Evolutionary conservation across 2,888 invertebrate genomes (phyloP).

Genomic region (Euplagia quadripunctaria): DNA sequence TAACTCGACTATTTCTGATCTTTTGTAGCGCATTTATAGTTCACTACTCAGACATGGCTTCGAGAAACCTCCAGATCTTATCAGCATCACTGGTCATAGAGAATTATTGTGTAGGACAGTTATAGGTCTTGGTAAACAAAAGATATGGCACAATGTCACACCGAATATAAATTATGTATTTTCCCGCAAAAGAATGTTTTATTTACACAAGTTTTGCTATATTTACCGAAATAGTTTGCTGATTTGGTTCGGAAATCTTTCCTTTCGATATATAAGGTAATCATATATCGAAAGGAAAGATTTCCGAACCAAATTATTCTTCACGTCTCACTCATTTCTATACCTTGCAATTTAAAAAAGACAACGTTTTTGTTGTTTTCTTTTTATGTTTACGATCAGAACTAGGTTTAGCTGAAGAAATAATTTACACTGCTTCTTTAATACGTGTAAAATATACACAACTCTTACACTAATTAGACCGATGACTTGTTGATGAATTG

Average conservation of each 20-base stretch:
- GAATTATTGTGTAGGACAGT: not conserved
- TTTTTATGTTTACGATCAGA: not conserved
- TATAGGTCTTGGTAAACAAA: slow-evolving; percentile 62
- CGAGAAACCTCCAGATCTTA: not conserved
- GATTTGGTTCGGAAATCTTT: slow-evolving; percentile 35
- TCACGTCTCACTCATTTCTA: slow-evolving; percentile 2
- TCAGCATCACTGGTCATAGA: not conserved
- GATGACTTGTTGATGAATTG: too few species aligned
- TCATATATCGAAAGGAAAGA: too few species aligned
- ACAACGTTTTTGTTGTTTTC: not conserved
- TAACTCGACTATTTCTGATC: too few species aligned
- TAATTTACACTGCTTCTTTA: not conserved
- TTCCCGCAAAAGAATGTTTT: slow-evolving; percentile 54
- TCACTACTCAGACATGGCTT: too few species aligned
- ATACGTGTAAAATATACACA: too few species aligned
- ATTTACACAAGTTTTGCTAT: slow-evolving; percentile 52
- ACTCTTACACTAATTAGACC: too few species aligned
- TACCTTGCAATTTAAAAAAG: not conserved
- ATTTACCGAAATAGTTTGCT: slow-evolving; percentile 38
- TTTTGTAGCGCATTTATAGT: too few species aligned
- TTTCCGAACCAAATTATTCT: slow-evolving; percentile 20
- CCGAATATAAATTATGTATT: slow-evolving; percentile 65
- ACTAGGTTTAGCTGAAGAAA: not conserved
- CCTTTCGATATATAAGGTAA: slow-evolving; percentile 29
- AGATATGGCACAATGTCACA: slow-evolving; percentile 58